These are phyloP conservation scores for Falco cherrug DNA, from an alignment of 2,797 vertebrate species.

Conservation along the genomic window DNA sequence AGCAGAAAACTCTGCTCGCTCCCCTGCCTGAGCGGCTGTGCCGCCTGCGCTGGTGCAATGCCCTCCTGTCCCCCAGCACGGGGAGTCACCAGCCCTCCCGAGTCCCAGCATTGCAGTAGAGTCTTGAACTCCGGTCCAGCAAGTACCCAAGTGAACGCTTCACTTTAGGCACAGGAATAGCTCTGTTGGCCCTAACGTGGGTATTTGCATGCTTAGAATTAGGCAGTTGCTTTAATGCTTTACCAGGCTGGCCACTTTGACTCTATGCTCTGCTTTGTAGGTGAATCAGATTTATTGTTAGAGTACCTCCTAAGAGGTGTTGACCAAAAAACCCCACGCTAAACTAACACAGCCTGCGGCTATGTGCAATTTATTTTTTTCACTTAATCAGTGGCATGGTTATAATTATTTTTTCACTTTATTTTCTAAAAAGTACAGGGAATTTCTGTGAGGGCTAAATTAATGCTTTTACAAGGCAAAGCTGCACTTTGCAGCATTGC, in stretches of 20 bases:
- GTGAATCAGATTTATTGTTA: not conserved
- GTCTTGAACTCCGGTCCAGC: not conserved
- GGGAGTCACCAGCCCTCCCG: rapidly evolving
- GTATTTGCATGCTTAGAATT: not conserved
- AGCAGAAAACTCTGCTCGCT: not conserved
- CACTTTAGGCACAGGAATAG: not conserved
- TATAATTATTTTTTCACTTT: not conserved
- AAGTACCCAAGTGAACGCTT: not conserved
- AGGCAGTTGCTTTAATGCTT: not conserved
- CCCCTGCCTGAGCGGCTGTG: not conserved
- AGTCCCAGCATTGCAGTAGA: not conserved
- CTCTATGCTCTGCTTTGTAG: not conserved
- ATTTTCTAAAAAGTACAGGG: not conserved
- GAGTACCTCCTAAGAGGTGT: not conserved
- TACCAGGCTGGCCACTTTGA: not conserved
- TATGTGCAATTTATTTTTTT: not conserved
- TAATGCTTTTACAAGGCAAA: not conserved
- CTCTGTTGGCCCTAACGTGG: not conserved
- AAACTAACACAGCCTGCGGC: not conserved
- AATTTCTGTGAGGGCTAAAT: not conserved
- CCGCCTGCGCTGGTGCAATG: not conserved
- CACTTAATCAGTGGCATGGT: not conserved
- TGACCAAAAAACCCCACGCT: not conserved
- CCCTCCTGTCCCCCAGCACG: rapidly evolving
- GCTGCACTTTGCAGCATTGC: not conserved